Percentiles rank a stretch among this genome's conserved stretches.
phyloP scores from a whole-genome alignment of 92 coral and sea anemone species.

The Metridium senile region DNA sequence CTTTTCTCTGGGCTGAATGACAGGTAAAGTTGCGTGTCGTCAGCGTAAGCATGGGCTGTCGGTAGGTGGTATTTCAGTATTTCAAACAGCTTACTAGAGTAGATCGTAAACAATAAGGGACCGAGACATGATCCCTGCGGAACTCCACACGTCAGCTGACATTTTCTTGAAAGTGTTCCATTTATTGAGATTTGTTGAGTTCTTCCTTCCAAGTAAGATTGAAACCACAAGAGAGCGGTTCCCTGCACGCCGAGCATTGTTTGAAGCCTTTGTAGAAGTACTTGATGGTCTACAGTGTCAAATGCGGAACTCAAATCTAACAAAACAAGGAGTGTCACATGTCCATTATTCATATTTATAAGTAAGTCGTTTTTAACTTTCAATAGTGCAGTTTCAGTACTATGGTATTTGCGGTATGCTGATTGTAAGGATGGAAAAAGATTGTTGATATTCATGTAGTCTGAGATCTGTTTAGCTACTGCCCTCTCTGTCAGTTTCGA shows the following conservation, averaged over 20 bases:
- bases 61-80: conserved; percentile 21
- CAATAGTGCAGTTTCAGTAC: background rate
- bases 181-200: background rate
- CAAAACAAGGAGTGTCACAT: conserved; percentile 1
- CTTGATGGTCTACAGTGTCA: background rate
- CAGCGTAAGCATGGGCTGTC: conserved; percentile 34
- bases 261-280: background rate
- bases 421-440: background rate
- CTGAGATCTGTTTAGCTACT: background rate
- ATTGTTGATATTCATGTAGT: background rate
- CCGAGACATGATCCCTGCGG: conserved; percentile 2
- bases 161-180: background rate
- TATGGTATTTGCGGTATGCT: background rate
- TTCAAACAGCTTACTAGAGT: conserved; percentile 29
- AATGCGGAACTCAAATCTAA: background rate
- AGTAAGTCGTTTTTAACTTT: background rate
- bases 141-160: background rate
- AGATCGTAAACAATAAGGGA: conserved; percentile 26
- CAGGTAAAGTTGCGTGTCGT: conserved; percentile 48
- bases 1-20: conserved; percentile 38
- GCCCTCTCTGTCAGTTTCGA: background rate
- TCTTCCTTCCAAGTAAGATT: background rate
- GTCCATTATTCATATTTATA: background rate
- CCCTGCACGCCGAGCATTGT: background rate
- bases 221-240: background rate